A percentile compares a stretch with the other conserved stretches of the same genome.
These are phyloP conservation scores for Macaria liturata DNA, from an alignment of 2,888 invertebrate genomes.

Conservation along the genomic window DNA sequence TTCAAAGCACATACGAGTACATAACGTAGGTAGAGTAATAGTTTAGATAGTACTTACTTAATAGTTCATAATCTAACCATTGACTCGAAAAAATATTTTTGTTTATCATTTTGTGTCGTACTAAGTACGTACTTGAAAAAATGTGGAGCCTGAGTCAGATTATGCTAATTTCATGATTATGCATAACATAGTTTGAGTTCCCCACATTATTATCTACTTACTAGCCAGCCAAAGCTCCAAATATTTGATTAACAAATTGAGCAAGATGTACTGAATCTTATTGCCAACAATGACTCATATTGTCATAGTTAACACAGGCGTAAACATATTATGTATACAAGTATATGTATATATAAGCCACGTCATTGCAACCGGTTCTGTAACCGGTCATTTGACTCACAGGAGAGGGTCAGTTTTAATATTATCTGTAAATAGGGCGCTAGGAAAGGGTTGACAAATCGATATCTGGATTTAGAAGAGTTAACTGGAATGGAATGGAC, in stretches of 20 bases:
- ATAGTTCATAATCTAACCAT: too few species aligned
- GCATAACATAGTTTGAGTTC: too few species aligned
- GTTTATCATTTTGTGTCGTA: too few species aligned
- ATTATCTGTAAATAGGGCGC: constrained; percentile 34
- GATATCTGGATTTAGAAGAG: constrained; percentile 27
- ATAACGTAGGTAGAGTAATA: too few species aligned
- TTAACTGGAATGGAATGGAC: constrained; percentile 7
- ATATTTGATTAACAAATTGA: constrained; percentile 31
- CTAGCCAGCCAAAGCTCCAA: constrained; percentile 13
- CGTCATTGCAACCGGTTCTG: constrained; percentile 34
- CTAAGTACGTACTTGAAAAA: too few species aligned
- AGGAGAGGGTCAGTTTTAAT: constrained; percentile 32
- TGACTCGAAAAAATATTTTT: too few species aligned
- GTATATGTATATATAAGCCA: constrained; percentile 8
- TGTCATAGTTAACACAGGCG: constrained; percentile 21
- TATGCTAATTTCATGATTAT: too few species aligned
- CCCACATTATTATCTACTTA: background rate
- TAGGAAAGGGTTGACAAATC: constrained; percentile 44
- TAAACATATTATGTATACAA: background rate
- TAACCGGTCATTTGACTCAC: constrained; percentile 30
- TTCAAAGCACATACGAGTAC: too few species aligned
- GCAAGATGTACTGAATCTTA: constrained; percentile 25
- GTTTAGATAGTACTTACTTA: too few species aligned
- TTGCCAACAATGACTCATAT: constrained; percentile 29
- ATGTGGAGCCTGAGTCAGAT: too few species aligned